Conservation (phyloP, 2,797 vertebrate genomes). For the Gymnocypris eckloni region DNA sequence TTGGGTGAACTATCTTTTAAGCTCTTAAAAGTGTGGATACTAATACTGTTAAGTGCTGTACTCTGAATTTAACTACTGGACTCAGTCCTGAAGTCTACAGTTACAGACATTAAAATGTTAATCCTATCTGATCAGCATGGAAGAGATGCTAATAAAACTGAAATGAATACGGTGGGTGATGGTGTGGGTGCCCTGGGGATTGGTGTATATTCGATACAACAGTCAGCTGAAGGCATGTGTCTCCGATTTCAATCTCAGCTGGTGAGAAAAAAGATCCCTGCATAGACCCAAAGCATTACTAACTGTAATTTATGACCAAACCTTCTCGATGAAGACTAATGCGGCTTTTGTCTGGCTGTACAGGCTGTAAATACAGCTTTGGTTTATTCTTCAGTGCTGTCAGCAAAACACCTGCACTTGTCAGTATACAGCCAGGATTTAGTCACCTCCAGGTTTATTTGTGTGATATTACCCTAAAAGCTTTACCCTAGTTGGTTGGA, state of each 20-base stretch:
- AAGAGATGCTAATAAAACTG: slow-evolving; percentile 15
- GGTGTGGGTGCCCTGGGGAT: slow-evolving; percentile 4
- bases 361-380: slow-evolving; percentile 28
- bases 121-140: slow-evolving; percentile 9
- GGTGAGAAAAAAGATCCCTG: slow-evolving; percentile 10
- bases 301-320: slow-evolving; percentile 5
- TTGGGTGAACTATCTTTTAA: not conserved
- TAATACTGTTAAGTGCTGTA: not conserved
- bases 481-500: not conserved
- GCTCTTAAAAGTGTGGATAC: not conserved
- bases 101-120: slow-evolving; percentile 14
- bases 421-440: not conserved
- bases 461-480: not conserved
- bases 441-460: slow-evolving; percentile 20
- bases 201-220: slow-evolving; percentile 16
- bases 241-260: not conserved
- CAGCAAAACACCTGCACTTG: slow-evolving; percentile 14
- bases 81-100: not conserved
- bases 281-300: slow-evolving; percentile 21
- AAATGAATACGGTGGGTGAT: slow-evolving; percentile 9
- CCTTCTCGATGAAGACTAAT: not conserved
- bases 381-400: not conserved
- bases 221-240: not conserved
- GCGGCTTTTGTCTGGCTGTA: not conserved
- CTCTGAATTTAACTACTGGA: not conserved